A percentile compares a stretch with the other conserved stretches of the same genome.
These are phyloP conservation scores for Tragelaphus imberbis DNA, from an alignment of 2,113 vertebrate genomes.

Conservation along the genomic window DNA sequence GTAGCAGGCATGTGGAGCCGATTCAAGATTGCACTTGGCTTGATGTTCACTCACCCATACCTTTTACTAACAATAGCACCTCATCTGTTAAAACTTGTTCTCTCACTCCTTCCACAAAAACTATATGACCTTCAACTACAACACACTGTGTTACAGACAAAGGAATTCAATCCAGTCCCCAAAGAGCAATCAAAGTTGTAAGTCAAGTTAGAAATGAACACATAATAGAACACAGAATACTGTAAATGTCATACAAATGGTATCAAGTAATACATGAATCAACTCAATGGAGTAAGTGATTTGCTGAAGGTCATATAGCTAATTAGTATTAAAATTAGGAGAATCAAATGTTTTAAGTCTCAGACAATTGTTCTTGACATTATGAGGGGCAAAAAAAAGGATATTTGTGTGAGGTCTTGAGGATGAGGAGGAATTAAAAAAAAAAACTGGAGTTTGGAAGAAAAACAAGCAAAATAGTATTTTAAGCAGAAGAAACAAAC, in stretches of 20 bases:
- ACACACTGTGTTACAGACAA: not conserved
- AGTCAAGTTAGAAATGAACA: constrained; percentile 26
- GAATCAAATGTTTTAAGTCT: not conserved
- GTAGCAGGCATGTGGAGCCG: not conserved
- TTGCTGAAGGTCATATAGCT: constrained; percentile 20
- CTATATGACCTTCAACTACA: not conserved
- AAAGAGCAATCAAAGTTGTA: not conserved
- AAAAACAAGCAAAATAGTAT: not conserved
- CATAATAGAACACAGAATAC: not conserved
- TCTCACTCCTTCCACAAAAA: constrained; percentile 1
- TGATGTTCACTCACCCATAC: not conserved
- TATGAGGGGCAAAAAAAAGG: not conserved
- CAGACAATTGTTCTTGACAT: not conserved
- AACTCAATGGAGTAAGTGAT: not conserved
- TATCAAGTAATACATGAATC: constrained; percentile 35
- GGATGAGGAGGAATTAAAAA: not conserved
- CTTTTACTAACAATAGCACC: not conserved
- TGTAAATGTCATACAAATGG: not conserved
- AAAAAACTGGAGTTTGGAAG: not conserved
- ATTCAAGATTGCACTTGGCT: not conserved
- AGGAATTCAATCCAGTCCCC: not conserved
- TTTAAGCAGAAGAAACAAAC: not conserved
- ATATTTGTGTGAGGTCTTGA: not conserved
- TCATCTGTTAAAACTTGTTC: not conserved
- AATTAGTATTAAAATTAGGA: not conserved